Evolutionary conservation across 1,140 invertebrate species (phyloP).

Genomic region (Tetramorium simillimum): DNA sequence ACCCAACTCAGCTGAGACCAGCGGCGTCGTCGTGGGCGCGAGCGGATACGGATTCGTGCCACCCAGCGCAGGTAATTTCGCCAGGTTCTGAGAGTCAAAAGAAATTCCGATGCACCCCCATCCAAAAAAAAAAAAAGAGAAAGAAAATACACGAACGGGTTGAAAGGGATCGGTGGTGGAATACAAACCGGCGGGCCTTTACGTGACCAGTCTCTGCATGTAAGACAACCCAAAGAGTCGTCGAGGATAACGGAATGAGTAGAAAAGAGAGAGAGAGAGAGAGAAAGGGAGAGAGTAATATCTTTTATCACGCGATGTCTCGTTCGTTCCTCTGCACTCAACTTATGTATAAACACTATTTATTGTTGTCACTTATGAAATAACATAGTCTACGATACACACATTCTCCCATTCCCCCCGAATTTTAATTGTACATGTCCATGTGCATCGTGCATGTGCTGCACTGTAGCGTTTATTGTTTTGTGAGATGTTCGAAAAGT

Average conservation of each 20-base stretch:
- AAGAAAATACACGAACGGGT: background rate
- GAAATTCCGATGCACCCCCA: background rate
- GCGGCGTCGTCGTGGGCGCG: slow-evolving; percentile 90
- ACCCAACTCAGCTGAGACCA: slow-evolving; percentile 87
- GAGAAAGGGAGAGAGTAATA: background rate
- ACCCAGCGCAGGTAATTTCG: slow-evolving; percentile 86
- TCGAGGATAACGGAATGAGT: slow-evolving; percentile 2
- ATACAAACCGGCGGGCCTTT: slow-evolving; percentile 36
- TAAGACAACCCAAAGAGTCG: slow-evolving; percentile 26
- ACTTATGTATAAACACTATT: slow-evolving; percentile 73
- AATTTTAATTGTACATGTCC: slow-evolving; percentile 27
- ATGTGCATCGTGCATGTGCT: slow-evolving; percentile 17
- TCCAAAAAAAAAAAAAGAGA: background rate
- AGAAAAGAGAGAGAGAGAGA: background rate
- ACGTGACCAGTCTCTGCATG: slow-evolving; percentile 41
- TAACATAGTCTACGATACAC: slow-evolving; percentile 23
- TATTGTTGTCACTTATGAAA: slow-evolving; percentile 62
- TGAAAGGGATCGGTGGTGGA: slow-evolving; percentile 48
- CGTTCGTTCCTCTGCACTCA: slow-evolving; percentile 52
- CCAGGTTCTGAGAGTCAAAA: slow-evolving; percentile 44
- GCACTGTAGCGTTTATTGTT: slow-evolving; percentile 23
- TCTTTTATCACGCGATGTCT: slow-evolving; percentile 27
- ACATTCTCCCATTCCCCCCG: background rate
- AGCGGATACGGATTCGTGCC: slow-evolving; percentile 92
- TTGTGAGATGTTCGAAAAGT: slow-evolving; percentile 25